Evolutionary conservation across 2,113 vertebrate species (phyloP), one percentile per base, ranked within the genome.

Genomic region (Quiscalus mexicanus): DNA sequence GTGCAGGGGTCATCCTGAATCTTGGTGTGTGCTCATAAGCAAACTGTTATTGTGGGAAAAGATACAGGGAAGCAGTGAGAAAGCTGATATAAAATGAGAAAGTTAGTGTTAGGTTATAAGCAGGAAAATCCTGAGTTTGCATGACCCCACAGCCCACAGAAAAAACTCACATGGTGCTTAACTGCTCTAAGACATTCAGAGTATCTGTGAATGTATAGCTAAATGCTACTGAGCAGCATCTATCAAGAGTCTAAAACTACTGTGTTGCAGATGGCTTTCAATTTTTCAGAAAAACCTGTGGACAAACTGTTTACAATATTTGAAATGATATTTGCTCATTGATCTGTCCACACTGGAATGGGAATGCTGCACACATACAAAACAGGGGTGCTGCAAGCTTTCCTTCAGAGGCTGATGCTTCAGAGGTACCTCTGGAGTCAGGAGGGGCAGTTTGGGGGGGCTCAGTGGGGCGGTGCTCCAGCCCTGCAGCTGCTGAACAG

Each of bases 301-400:
- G 37, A 14, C 49, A 69, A 58, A 23, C 6, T 42, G 8, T 37
- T 55, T 15, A 17, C 31, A 30, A 0, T 41, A 15, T 58, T 30
- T 15, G 3, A 12, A 14, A 16, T 33, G 14, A 4, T 28, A 11
- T 58, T 74, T 81, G 15, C 19, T 23, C 30, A 24, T 11, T 17
- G 50, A 31, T 86, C 37, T n/a, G 3, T 15, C 42, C 2, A 0
- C 31, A 2, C n/a, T n/a, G 63, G 64, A 23, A 12, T 4, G 5
- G 70, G 56, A 39, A 33, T 63, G 47, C n/a, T 78, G 55, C 13
- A 5, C 37, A 8, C 2, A 0, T 8, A 49, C 33, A 56, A 5
- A 45, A 9, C 0, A 0, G 15, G 25, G 2, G 2, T 0, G 6
- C 65, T 27, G n/a, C 7, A 13, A 23, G 25, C 23, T 65, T 52